Evolutionary conservation across 2,888 invertebrate genomes (phyloP), one percentile per base, ranked within the genome.

Genomic region (Yponomeuta plumbellus): DNA sequence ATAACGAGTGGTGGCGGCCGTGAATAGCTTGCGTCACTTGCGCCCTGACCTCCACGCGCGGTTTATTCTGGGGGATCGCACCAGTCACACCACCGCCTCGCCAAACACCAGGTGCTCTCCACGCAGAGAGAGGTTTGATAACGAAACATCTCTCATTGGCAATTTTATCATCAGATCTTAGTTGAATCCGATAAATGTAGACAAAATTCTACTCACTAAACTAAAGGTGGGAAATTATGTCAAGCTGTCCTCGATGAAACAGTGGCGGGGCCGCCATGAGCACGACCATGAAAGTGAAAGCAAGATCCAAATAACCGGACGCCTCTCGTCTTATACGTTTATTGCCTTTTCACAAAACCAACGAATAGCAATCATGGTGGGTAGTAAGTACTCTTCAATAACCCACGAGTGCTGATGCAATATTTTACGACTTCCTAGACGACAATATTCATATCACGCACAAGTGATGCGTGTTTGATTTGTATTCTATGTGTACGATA

Each of bases 21-120:
- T 70, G 58, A 40, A 34, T 56, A 40, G 57, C 39, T 58, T 66
- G 72, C 73, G 72, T 74, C 74, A 73, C 66, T 69, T 69, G 70
- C 70, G 70, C 71, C 71, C 71, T 74, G 75, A 75, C 75, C 74
- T 75, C 71, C 71, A 71, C 70, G 44, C 58, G 61, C 61, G 44
- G 64, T 68, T 64, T 68, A 66, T 68, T 64, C 67, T 26, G 62
- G 66, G 63, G 56, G 59, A 26, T 59, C 17, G n/a, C 40, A 13
- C 59, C 13, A 39, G 11, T 39, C 65, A 21, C 65, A 11, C 61
- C 57, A n/a, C 67, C 67, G 58, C 66, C 40, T 64, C 67, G 44
- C 44, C 63, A 59, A 62, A 44, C 65, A 59, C 44, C 62, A 44
- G 44, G 65, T 34, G 65, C 62, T 61, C 34, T 23, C 57, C 6